phyloP scores from a whole-genome alignment of 2,888 invertebrate genomes.

The Ptilodon capucinus region DNA sequence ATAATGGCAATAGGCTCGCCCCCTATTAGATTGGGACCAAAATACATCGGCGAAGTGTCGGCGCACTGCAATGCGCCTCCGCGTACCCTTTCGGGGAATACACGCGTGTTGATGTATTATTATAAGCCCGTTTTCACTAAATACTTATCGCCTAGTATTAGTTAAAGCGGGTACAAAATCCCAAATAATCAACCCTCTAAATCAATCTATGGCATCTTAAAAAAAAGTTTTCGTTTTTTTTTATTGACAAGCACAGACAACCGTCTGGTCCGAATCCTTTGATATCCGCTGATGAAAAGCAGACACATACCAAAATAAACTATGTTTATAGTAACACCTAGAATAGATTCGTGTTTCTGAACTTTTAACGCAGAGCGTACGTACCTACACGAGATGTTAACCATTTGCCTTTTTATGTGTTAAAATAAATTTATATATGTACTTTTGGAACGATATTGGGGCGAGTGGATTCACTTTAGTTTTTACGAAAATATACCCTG shows the following conservation, averaged over 20 bases:
- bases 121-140: too few relatives aligned
- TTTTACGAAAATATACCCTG: too few relatives aligned
- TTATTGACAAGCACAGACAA: conserved; percentile 30
- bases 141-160: too few relatives aligned
- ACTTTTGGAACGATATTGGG: background rate
- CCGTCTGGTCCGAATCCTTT: conserved; percentile 30
- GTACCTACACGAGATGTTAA: conserved; percentile 3
- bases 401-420: background rate
- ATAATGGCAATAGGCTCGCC: too few relatives aligned
- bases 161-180: too few relatives aligned
- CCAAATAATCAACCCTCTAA: conserved; percentile 10
- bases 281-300: conserved; percentile 44
- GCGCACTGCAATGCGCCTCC: too few relatives aligned
- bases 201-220: conserved; percentile 21
- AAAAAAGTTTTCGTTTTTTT: conserved; percentile 9
- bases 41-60: too few relatives aligned
- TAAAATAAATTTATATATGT: too few relatives aligned
- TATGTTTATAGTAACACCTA: conserved; percentile 34
- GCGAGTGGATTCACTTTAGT: too few relatives aligned
- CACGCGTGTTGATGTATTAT: too few relatives aligned
- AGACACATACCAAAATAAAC: conserved; percentile 50
- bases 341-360: conserved; percentile 24
- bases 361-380: conserved; percentile 21
- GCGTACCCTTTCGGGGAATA: too few relatives aligned
- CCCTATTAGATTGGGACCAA: too few relatives aligned